Base-by-base conservation (phyloP, 30 jellyfish, hydroid and myxozoan genomes). In the Aurelia aurita region DNA sequence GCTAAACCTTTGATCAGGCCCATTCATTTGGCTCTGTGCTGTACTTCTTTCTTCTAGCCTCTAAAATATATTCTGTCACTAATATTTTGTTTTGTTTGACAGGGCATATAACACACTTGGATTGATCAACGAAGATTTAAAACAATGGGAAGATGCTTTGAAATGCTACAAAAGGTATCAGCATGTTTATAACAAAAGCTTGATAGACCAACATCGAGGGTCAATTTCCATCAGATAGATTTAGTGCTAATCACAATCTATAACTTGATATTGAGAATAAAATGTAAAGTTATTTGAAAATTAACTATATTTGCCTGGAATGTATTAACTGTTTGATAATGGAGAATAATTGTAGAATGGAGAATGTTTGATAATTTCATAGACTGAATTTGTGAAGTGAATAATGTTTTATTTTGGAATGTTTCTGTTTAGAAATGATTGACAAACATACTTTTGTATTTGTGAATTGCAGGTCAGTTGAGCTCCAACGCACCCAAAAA, bases 61-160 rank as follows among this genome's bases (percentile, higher is more conserved):
- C 51, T 64, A 20, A 22, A 18, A n/a, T 8, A 19, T 19, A 7
- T 3, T 28, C 45, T 6, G 12, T 64, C 10, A 18, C 22, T 23
- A 23, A 23, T 25, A 1, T 5, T 11, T 5, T 6, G 51, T 22
- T 29, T 5, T 77, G 71, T 25, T 44, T 87, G 45, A 11, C 79
- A 93, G 98, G 53, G 98, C 95, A 32, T 80, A 87, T 68, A 93
- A 83, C 69, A 65, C 87, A 55, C 89, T 93, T 61, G 98, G 98
- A 35, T 86, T 76, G 44, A 59, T 84, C 20, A 19, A 72, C n/a
- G 98, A 93, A 78, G 90, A 87, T 2, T 66, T 82, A 2, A 57
- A 68, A 13, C 74, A 87, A 54, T 87, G 90, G 89, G 91, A 80
- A 29, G 97, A 87, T 13, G 98, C 98, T 6, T 58, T 93, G n/a